Evolutionary conservation across 1,140 invertebrate genomes (phyloP).

Genomic region (Limonius californicus): DNA sequence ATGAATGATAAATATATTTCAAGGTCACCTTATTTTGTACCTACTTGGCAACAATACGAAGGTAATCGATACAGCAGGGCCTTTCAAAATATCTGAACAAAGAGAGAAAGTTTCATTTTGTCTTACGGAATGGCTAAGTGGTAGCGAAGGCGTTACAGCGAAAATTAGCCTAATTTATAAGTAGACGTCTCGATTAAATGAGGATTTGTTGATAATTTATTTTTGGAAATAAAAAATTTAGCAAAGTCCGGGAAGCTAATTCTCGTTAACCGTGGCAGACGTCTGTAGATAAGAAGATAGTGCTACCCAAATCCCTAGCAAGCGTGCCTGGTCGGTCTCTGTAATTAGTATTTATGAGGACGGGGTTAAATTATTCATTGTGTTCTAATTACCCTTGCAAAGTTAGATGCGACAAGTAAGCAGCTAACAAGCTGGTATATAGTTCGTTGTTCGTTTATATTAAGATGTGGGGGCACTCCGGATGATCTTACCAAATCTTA

Average conservation of each 20-base stretch:
- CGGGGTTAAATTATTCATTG: slow-evolving; percentile 34
- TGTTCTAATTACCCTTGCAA: slow-evolving; percentile 36
- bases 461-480: slow-evolving; percentile 16
- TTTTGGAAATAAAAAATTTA: neutral
- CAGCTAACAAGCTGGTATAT: slow-evolving; percentile 21
- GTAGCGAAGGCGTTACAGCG: no score
- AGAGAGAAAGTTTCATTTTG: no score
- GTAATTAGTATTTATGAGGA: slow-evolving; percentile 35
- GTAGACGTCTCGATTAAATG: no score
- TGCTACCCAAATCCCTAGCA: slow-evolving; percentile 6
- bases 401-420: slow-evolving; percentile 29
- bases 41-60: no score
- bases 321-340: slow-evolving; percentile 16
- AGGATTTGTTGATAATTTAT: neutral
- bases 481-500: neutral
- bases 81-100: no score
- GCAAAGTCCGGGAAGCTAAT: neutral
- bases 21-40: no score
- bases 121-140: no score
- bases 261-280: slow-evolving; percentile 2
- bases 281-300: slow-evolving; percentile 20
- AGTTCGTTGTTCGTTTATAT: slow-evolving; percentile 27
- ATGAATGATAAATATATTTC: no score
- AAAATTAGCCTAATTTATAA: no score
- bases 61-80: no score